Evolutionary conservation across 2,113 vertebrate genomes (phyloP).

Genomic region (Macroglossus sobrinus): DNA sequence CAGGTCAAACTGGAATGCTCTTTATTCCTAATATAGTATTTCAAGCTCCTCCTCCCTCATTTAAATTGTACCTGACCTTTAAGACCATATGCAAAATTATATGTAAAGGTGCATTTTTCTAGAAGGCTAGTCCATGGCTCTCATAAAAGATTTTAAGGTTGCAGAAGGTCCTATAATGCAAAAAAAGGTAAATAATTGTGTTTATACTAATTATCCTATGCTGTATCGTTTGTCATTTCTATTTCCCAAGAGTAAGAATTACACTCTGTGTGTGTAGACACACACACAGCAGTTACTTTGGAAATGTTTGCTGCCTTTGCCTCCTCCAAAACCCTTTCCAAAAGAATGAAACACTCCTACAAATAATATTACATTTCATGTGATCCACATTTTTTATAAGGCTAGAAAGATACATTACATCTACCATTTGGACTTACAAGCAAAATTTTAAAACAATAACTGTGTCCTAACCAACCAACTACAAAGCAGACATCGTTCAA

Average conservation of each 20-base stretch:
- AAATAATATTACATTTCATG: not conserved
- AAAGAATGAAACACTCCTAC: not conserved
- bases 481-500: not conserved
- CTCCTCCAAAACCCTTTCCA: not conserved
- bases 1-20: not conserved
- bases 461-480: not conserved
- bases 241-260: not conserved
- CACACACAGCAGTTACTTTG: not conserved
- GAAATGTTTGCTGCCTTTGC: not conserved
- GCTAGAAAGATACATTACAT: not conserved
- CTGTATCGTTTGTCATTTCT: not conserved
- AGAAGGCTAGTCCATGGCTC: not conserved
- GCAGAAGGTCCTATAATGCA: not conserved
- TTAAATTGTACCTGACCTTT: not conserved
- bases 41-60: not conserved
- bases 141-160: not conserved
- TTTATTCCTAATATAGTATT: not conserved
- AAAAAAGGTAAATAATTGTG: not conserved
- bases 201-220: not conserved
- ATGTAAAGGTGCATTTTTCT: not conserved
- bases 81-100: not conserved
- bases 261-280: not conserved
- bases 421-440: not conserved
- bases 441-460: not conserved
- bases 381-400: not conserved